A percentile compares a stretch with the other conserved stretches of the same genome.
Evolutionary conservation across 2,888 invertebrate species (phyloP).

Genomic region (Nomada hirtipes): DNA sequence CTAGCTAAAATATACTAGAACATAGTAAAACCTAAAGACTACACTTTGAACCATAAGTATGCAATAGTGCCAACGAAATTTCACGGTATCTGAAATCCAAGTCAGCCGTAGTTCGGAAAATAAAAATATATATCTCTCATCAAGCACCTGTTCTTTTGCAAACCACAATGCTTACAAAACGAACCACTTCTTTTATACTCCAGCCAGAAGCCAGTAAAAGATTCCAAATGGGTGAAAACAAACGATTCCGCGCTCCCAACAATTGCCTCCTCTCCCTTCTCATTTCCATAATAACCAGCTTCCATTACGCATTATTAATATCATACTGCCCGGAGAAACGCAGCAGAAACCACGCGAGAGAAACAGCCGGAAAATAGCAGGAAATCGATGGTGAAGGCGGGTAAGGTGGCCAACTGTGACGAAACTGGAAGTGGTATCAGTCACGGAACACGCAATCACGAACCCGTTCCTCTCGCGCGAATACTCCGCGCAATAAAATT

Average conservation of each 20-base stretch:
- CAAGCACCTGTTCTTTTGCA: no score
- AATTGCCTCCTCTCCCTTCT: neutral
- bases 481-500: slow-evolving; percentile 10
- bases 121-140: no score
- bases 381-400: slow-evolving; percentile 9
- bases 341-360: neutral
- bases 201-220: no score
- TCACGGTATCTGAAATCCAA: no score
- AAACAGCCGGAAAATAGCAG: slow-evolving; percentile 24
- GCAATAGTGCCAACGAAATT: no score
- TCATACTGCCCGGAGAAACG: neutral
- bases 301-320: neutral
- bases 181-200: no score
- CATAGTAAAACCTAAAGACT: no score
- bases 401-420: slow-evolving; percentile 8
- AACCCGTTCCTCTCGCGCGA: neutral
- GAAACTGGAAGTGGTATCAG: slow-evolving; percentile 9
- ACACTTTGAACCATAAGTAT: no score
- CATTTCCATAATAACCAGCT: slow-evolving; percentile 2
- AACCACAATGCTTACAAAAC: no score
- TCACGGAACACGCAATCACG: slow-evolving; percentile 26
- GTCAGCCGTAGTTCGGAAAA: no score
- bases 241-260: neutral
- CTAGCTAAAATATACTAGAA: no score
- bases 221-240: neutral